Evolutionary conservation across 2,888 invertebrate species (phyloP).

Genomic region (Coleophora flavipennella): DNA sequence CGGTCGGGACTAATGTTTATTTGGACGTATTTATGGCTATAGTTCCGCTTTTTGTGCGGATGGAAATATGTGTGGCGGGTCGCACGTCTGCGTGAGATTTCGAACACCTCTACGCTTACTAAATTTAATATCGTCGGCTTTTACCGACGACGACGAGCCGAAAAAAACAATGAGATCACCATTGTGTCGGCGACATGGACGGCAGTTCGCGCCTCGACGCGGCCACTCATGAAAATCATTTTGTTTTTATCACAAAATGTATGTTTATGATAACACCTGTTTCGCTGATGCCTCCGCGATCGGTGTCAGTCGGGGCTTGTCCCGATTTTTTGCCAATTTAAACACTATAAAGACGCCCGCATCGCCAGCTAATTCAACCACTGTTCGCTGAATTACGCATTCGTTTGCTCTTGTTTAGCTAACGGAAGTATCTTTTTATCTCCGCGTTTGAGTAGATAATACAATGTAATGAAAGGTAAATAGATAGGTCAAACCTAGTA

Average conservation of each 20-base stretch:
- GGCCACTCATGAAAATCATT: conserved; percentile 71
- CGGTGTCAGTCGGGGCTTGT: conserved; percentile 67
- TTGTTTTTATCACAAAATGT: conserved; percentile 72
- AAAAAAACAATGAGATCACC: conserved; percentile 66
- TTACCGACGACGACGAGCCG: conserved; percentile 53
- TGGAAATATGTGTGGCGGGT: conserved; percentile 75
- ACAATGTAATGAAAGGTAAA: neutral
- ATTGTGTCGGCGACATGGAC: conserved; percentile 70
- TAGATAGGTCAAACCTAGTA: no score
- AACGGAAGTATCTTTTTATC: conserved; percentile 19
- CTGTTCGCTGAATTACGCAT: conserved; percentile 65
- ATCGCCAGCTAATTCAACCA: conserved; percentile 68
- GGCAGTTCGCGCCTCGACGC: conserved; percentile 69
- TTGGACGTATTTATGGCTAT: conserved; percentile 74
- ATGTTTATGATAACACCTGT: conserved; percentile 74
- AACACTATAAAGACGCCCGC: conserved; percentile 69
- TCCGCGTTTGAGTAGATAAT: no score
- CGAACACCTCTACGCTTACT: conserved; percentile 73
- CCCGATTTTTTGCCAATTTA: conserved; percentile 71
- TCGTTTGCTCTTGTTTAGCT: conserved; percentile 43
- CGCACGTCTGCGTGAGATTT: conserved; percentile 73
- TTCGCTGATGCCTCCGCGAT: conserved; percentile 69
- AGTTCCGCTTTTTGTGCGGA: conserved; percentile 71
- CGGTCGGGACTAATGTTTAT: conserved; percentile 66
- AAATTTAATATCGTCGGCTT: conserved; percentile 71